Conservation (phyloP, 2,113 vertebrate species). For the Festucalex cinctus region DNA sequence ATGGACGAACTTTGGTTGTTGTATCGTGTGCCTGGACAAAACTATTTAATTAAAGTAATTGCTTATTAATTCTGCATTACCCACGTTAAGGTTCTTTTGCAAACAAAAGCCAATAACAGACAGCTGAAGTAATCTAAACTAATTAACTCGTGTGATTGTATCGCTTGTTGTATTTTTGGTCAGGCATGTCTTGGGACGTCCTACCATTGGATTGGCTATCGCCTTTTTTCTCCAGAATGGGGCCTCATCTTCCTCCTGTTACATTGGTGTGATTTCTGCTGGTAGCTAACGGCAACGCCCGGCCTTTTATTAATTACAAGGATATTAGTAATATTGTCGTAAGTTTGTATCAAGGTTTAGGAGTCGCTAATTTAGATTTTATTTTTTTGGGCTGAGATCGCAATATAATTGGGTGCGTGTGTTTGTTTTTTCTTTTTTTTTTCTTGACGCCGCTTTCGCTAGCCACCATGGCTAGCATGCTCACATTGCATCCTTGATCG, state of each 20-base stretch:
- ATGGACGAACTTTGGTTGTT: neutral
- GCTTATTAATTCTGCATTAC: neutral
- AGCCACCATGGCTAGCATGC: slow-evolving; percentile 77
- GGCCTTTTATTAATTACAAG: neutral
- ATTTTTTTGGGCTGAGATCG: slow-evolving; percentile 43
- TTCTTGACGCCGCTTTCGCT: slow-evolving; percentile 44
- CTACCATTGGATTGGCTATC: slow-evolving; percentile 28
- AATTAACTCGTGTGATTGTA: neutral
- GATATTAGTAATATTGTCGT: neutral
- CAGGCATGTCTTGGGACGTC: slow-evolving; percentile 55
- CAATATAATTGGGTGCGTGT: slow-evolving; percentile 13
- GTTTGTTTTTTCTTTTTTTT: neutral
- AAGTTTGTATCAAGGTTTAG: neutral
- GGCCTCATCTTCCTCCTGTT: slow-evolving; percentile 2
- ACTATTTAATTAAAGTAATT: neutral
- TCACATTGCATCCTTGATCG: slow-evolving; percentile 69
- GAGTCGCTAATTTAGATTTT: slow-evolving; percentile 23
- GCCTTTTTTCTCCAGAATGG: neutral
- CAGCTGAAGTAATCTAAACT: neutral
- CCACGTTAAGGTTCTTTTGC: neutral
- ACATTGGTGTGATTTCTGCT: neutral
- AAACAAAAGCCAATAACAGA: neutral
- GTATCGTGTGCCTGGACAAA: neutral
- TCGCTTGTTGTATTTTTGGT: slow-evolving; percentile 43
- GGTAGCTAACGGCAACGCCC: neutral